These are phyloP conservation scores for Scortum barcoo DNA, from an alignment of 2,113 vertebrate genomes.

Conservation along the genomic window DNA sequence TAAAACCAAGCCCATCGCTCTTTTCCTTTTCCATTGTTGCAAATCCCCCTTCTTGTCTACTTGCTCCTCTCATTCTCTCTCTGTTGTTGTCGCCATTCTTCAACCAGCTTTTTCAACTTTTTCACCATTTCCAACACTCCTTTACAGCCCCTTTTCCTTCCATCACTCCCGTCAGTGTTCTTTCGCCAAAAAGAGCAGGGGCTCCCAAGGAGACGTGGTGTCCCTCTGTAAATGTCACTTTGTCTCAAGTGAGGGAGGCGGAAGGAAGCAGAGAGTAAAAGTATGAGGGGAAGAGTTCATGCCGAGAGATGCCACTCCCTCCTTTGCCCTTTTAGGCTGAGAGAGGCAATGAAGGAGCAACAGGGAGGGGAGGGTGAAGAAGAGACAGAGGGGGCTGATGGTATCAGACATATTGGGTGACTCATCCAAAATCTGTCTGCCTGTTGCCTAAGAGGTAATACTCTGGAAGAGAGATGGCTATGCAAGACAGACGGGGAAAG, in stretches of 20 bases:
- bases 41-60: slow-evolving; percentile 1
- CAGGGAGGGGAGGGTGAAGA: not conserved
- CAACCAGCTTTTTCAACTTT: slow-evolving; percentile 40
- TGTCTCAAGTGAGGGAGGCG: slow-evolving; percentile 60
- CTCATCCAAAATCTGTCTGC: slow-evolving; percentile 76
- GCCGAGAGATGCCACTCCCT: slow-evolving; percentile 62
- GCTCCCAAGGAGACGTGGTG: slow-evolving; percentile 57
- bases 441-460: slow-evolving; percentile 65
- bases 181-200: slow-evolving; percentile 51
- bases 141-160: slow-evolving; percentile 15
- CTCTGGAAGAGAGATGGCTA: slow-evolving; percentile 57
- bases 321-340: slow-evolving; percentile 67
- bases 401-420: slow-evolving; percentile 69
- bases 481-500: slow-evolving; percentile 39
- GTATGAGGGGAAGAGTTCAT: slow-evolving; percentile 59
- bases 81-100: slow-evolving; percentile 26
- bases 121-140: slow-evolving; percentile 25
- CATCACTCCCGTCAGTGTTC: slow-evolving; percentile 39
- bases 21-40: not conserved
- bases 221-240: slow-evolving; percentile 78
- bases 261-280: slow-evolving; percentile 44
- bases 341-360: slow-evolving; percentile 41
- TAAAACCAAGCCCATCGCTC: not conserved
- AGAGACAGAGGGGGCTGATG: slow-evolving; percentile 47
- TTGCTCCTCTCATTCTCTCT: not conserved